Evolutionary conservation across 2,113 vertebrate species (phyloP).

Genomic region (Coptodon bakossiorum): DNA sequence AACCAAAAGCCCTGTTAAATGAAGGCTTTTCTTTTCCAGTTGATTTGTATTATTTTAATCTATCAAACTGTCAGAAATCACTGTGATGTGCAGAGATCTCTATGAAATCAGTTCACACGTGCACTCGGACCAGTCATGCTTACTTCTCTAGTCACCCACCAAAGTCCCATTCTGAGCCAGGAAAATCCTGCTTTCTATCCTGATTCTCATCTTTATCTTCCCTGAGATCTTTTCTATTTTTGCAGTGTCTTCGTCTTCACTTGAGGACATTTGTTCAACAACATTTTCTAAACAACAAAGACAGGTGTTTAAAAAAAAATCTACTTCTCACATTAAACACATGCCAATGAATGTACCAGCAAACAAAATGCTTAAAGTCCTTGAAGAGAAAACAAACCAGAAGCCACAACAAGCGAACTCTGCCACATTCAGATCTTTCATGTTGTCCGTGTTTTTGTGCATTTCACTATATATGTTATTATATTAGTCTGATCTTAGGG

Average conservation of each 20-base stretch:
- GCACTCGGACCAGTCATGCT: neutral
- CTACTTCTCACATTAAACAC: neutral
- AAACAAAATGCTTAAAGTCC: neutral
- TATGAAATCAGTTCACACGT: neutral
- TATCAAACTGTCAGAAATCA: neutral
- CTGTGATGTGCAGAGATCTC: neutral
- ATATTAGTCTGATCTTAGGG: fast-evolving
- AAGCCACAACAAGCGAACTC: neutral
- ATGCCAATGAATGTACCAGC: fast-evolving
- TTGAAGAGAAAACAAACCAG: neutral
- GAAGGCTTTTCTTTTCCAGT: neutral
- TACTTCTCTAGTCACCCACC: neutral
- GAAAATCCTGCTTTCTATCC: neutral
- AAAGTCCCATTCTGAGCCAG: neutral
- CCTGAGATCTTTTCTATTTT: neutral
- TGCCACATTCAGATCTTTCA: neutral
- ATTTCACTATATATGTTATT: neutral
- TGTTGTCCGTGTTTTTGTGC: neutral
- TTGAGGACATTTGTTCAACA: neutral
- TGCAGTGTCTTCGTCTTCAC: neutral
- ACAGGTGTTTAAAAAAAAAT: neutral
- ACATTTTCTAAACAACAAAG: neutral
- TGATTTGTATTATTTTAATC: neutral
- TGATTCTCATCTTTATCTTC: neutral
- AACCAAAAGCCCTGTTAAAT: neutral